Conservation (phyloP, 2,888 invertebrate genomes). For the Calephelis perditalis region DNA sequence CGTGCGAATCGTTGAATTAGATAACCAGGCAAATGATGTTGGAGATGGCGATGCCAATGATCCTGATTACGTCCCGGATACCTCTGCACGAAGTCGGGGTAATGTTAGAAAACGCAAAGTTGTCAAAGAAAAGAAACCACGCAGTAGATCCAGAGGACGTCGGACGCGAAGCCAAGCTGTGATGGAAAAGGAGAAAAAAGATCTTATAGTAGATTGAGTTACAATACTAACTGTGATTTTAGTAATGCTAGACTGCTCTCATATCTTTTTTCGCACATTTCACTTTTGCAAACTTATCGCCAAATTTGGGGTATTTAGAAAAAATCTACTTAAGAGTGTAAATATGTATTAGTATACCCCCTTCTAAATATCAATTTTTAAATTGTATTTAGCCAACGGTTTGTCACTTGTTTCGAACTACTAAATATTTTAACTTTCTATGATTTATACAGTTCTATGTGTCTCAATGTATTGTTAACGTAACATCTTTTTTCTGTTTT, state of each 20-base stretch:
- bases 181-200: slow-evolving; percentile 42
- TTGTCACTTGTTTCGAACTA: too few species aligned
- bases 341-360: too few species aligned
- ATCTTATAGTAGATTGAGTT: slow-evolving; percentile 50
- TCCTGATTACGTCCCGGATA: slow-evolving; percentile 55
- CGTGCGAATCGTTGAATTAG: slow-evolving; percentile 61
- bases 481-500: too few species aligned
- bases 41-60: slow-evolving; percentile 49
- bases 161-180: slow-evolving; percentile 64
- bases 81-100: slow-evolving; percentile 60
- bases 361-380: too few species aligned
- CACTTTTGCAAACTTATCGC: not conserved
- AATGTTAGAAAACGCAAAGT: slow-evolving; percentile 60
- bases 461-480: too few species aligned
- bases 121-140: slow-evolving; percentile 45
- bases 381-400: too few species aligned
- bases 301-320: not conserved
- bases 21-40: slow-evolving; percentile 33
- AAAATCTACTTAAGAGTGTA: not conserved
- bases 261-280: slow-evolving; percentile 1
- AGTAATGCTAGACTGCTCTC: slow-evolving; percentile 9
- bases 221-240: slow-evolving; percentile 56
- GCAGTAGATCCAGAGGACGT: slow-evolving; percentile 63
- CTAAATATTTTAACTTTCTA: too few species aligned
- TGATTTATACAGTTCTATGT: too few species aligned